These are phyloP conservation scores for Protonemura montana DNA, from an alignment of 2,888 invertebrate species.

Conservation along the genomic window DNA sequence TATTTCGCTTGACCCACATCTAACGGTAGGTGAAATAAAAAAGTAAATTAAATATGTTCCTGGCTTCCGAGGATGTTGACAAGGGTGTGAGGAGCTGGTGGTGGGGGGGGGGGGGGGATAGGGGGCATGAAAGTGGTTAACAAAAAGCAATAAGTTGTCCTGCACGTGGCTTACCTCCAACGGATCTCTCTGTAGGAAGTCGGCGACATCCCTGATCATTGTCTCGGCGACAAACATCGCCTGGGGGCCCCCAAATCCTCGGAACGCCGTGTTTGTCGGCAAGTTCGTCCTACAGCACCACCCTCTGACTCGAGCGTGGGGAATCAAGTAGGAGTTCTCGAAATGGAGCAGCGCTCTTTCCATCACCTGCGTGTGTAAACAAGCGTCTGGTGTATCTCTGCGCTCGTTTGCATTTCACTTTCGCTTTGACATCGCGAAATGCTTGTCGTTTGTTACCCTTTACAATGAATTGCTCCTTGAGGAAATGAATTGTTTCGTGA, in stretches of 20 bases:
- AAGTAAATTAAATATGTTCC: background rate
- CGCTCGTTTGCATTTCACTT: background rate
- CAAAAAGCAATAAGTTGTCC: background rate
- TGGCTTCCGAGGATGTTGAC: background rate
- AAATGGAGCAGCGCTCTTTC: slow-evolving; percentile 85
- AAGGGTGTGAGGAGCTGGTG: background rate
- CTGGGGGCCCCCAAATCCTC: slow-evolving; percentile 92
- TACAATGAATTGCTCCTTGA: background rate
- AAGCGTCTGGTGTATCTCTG: slow-evolving; percentile 22
- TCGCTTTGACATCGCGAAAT: background rate
- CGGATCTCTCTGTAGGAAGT: slow-evolving; percentile 69
- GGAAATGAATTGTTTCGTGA: background rate
- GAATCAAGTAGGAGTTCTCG: slow-evolving; percentile 84
- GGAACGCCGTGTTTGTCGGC: slow-evolving; percentile 91
- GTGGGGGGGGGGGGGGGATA: too few species aligned
- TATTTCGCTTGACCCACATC: background rate
- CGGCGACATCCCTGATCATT: slow-evolving; percentile 79
- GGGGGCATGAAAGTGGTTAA: background rate
- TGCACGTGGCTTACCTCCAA: slow-evolving; percentile 64
- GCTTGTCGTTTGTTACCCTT: background rate
- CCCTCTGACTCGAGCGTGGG: slow-evolving; percentile 74
- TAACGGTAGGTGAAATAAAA: background rate
- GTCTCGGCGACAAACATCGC: slow-evolving; percentile 87
- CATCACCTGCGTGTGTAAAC: slow-evolving; percentile 68
- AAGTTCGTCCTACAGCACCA: slow-evolving; percentile 87